phyloP scores from a whole-genome alignment of 2,888 invertebrate species.

The Trichopoda pennipes region DNA sequence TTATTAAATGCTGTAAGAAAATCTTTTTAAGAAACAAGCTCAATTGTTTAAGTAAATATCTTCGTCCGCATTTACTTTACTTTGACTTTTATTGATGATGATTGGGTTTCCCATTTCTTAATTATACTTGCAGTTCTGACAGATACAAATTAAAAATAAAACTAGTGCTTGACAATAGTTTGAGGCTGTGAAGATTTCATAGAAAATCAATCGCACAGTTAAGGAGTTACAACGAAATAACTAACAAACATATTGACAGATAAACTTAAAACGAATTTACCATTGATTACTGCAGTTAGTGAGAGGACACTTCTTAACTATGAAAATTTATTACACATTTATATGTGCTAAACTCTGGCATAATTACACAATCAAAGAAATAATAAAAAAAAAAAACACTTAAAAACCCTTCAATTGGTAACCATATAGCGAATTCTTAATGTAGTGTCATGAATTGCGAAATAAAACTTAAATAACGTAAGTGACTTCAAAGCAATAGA shows the following conservation, averaged over 20 bases:
- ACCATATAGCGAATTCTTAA: constrained; percentile 64
- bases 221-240: no score
- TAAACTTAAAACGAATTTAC: background rate
- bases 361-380: constrained; percentile 17
- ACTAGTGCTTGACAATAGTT: no score
- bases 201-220: no score
- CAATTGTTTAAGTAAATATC: no score
- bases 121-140: no score
- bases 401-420: constrained; percentile 65
- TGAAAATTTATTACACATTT: constrained; percentile 30
- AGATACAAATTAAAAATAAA: no score
- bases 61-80: no score
- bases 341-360: constrained; percentile 29
- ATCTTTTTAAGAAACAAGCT: no score
- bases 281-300: background rate
- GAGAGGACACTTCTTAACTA: constrained; percentile 21
- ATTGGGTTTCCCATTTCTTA: no score
- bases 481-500: constrained; percentile 23
- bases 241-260: background rate
- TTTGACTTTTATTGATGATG: no score
- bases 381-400: background rate
- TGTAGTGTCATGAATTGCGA: constrained; percentile 53
- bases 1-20: no score
- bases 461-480: constrained; percentile 29
- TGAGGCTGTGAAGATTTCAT: no score